phyloP scores from a whole-genome alignment of 2,113 vertebrate species.

The Pelusios castaneus region DNA sequence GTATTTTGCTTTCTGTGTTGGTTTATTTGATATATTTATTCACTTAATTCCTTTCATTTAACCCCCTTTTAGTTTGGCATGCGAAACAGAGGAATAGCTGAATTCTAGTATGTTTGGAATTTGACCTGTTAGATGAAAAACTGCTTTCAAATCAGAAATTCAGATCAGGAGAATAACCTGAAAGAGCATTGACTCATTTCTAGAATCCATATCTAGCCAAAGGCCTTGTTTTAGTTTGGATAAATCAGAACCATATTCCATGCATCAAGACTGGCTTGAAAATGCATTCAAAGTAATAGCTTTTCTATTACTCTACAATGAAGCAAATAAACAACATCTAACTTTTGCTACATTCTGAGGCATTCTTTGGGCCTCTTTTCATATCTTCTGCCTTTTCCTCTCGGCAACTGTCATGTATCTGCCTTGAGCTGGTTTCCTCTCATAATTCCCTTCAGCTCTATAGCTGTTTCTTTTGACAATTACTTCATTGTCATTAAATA shows the following conservation, averaged over 20 bases:
- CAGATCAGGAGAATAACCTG: constrained; percentile 10
- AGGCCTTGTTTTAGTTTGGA: neutral
- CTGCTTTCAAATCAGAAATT: neutral
- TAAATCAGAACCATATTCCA: neutral
- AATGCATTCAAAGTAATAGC: neutral
- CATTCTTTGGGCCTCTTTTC: neutral
- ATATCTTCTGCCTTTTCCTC: neutral
- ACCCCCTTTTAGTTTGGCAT: constrained; percentile 14
- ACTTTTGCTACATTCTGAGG: neutral
- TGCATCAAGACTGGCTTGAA: neutral
- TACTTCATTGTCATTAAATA: fast-evolving
- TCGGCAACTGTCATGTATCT: neutral
- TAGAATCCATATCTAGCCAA: neutral
- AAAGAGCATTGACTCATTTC: neutral
- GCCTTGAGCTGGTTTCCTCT: neutral
- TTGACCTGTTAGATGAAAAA: constrained; percentile 31
- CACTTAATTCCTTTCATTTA: constrained; percentile 56
- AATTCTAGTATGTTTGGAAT: constrained; percentile 48
- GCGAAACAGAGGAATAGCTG: constrained; percentile 54
- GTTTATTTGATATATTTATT: constrained; percentile 48
- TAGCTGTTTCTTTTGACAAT: neutral
- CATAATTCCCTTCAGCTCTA: neutral
- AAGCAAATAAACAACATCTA: neutral
- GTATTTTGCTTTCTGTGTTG: constrained; percentile 51
- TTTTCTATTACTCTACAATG: neutral